Evolutionary conservation across 2,113 vertebrate species (phyloP).

Genomic region (Leucopternis melanops): DNA sequence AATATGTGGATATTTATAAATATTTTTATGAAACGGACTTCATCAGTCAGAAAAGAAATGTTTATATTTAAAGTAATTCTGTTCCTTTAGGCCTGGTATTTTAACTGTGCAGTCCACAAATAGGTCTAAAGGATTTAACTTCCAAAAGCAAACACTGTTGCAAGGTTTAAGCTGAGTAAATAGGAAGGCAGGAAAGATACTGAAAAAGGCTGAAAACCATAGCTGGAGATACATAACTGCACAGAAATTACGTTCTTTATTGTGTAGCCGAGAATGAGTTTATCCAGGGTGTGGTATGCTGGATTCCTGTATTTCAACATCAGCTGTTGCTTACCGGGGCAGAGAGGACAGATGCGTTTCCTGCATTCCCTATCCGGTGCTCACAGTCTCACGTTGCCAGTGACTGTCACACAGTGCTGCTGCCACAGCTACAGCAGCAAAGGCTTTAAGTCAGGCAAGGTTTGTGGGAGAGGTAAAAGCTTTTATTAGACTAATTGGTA

Average conservation of each 20-base stretch:
- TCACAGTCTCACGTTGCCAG: neutral
- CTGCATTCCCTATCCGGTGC: neutral
- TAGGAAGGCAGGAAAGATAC: neutral
- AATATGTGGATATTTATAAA: neutral
- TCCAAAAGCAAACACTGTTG: neutral
- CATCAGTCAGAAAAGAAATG: neutral
- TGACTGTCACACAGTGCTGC: neutral
- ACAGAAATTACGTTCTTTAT: neutral
- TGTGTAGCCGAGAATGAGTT: neutral
- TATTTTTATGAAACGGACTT: neutral
- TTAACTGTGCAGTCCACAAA: rapidly evolving
- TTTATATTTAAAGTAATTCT: neutral
- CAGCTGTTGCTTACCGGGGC: neutral
- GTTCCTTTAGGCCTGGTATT: neutral
- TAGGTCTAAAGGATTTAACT: neutral
- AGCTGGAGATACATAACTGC: neutral
- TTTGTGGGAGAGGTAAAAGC: neutral
- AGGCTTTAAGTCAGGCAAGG: neutral
- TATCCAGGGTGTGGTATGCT: neutral
- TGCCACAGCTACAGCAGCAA: neutral
- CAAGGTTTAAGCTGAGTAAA: neutral
- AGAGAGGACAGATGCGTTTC: neutral
- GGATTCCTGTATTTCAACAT: neutral
- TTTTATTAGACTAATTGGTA: neutral
- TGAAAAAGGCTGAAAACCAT: neutral